Percentiles rank a stretch among this genome's conserved stretches.
These are phyloP conservation scores for Rhinoptilus africanus DNA, from an alignment of 2,113 vertebrate species.

Conservation along the genomic window DNA sequence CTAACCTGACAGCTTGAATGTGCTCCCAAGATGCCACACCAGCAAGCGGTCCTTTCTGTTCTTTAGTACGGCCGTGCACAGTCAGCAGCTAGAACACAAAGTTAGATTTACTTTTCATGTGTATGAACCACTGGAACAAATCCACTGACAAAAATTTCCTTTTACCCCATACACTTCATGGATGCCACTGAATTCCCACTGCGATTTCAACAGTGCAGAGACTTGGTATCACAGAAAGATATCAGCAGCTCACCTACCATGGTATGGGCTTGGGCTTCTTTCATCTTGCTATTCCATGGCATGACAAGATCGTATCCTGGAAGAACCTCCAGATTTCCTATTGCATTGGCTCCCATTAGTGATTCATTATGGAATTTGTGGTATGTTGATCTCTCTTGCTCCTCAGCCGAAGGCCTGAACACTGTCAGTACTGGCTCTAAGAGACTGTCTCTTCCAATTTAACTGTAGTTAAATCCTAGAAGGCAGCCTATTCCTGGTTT, in stretches of 20 bases:
- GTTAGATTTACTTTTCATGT: background rate
- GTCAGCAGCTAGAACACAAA: slow-evolving; percentile 83
- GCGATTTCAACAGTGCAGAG: background rate
- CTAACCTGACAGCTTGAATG: slow-evolving; percentile 91
- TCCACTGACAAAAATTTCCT: background rate
- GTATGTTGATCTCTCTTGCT: background rate
- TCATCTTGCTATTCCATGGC: background rate
- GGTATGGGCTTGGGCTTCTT: background rate
- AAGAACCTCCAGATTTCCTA: background rate
- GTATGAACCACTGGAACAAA: background rate
- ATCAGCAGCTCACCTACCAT: background rate
- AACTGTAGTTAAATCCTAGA: background rate
- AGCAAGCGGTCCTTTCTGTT: slow-evolving; percentile 91
- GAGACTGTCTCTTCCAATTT: background rate
- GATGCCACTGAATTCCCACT: background rate
- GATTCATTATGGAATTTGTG: background rate
- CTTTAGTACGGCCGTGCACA: slow-evolving; percentile 94
- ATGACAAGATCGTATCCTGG: background rate
- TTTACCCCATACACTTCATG: background rate
- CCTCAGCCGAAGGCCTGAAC: background rate
- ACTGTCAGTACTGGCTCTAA: background rate
- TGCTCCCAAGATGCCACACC: slow-evolving; percentile 94
- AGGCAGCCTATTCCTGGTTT: background rate
- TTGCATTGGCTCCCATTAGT: background rate
- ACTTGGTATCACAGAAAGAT: background rate